Conservation (phyloP, 2,888 invertebrate genomes). For the Cryptophagus acutangulus region DNA sequence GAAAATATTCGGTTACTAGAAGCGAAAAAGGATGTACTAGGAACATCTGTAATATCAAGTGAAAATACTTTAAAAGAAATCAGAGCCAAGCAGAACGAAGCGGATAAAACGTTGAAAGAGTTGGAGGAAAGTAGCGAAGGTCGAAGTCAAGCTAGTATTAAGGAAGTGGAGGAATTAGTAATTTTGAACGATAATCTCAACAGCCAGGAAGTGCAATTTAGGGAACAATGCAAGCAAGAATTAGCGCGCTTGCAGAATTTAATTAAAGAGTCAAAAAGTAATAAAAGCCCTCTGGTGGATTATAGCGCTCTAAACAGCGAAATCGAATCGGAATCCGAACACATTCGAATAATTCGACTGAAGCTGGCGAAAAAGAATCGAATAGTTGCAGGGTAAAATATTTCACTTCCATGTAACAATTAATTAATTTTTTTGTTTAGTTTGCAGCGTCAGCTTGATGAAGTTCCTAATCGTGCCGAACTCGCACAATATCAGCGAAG, state of each 20-base stretch:
- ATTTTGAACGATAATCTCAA: conserved; percentile 67
- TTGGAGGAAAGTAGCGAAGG: conserved; percentile 45
- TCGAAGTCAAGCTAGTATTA: conserved; percentile 25
- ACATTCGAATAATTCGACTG: conserved; percentile 58
- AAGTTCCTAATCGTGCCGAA: conserved; percentile 89
- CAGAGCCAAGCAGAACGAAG: conserved; percentile 38
- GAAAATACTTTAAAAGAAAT: conserved; percentile 27
- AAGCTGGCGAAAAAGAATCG: conserved; percentile 76
- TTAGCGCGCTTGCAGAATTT: conserved; percentile 52
- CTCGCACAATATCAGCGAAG: conserved; percentile 91
- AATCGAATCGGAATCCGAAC: conserved; percentile 59
- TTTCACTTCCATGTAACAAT: not conserved
- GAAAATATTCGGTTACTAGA: not conserved
- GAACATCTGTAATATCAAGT: too few species aligned
- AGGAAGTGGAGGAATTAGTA: conserved; percentile 58
- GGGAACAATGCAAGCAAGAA: conserved; percentile 67
- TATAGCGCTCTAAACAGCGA: conserved; percentile 41
- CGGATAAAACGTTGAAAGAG: conserved; percentile 48
- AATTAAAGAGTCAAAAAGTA: conserved; percentile 49
- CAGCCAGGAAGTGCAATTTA: conserved; percentile 67
- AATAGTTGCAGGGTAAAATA: conserved; percentile 56
- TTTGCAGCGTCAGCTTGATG: conserved; percentile 82
- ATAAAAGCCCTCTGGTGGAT: conserved; percentile 44
- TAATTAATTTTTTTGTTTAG: not conserved
- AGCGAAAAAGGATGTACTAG: too few species aligned